These are phyloP conservation scores for Nemapogon koenigi DNA, from an alignment of 2,888 invertebrate species.

Conservation along the genomic window DNA sequence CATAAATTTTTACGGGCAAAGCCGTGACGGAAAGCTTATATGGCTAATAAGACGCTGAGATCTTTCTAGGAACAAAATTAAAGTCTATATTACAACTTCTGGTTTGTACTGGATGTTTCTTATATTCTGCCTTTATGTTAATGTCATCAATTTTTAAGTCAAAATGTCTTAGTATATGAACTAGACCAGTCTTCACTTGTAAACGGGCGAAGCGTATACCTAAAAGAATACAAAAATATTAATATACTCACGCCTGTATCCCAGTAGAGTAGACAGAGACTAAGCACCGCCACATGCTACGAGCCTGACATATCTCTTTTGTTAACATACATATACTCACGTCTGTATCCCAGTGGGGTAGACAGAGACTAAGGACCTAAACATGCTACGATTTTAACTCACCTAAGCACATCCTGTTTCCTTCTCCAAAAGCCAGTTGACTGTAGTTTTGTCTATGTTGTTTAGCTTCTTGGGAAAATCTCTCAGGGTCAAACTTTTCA, in stretches of 20 bases:
- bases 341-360: background rate
- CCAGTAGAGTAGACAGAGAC: no score
- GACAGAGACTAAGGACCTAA: background rate
- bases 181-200: constrained; percentile 27
- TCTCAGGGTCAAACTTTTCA: constrained; percentile 44
- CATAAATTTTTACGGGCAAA: no score
- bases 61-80: constrained; percentile 23
- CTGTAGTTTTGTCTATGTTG: constrained; percentile 24
- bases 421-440: constrained; percentile 50
- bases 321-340: background rate
- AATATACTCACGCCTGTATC: background rate
- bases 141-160: constrained; percentile 16
- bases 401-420: constrained; percentile 47
- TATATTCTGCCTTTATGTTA: constrained; percentile 18
- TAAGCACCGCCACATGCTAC: no score
- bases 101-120: constrained; percentile 27
- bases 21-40: no score
- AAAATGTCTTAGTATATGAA: constrained; percentile 26
- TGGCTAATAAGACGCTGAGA: no score
- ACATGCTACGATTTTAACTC: constrained; percentile 20
- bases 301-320: no score
- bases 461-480: constrained; percentile 36
- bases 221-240: constrained; percentile 16
- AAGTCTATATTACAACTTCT: constrained; percentile 28
- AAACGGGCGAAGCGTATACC: constrained; percentile 30